Conservation (phyloP, 2,888 invertebrate genomes). For the Catocala nupta region DNA sequence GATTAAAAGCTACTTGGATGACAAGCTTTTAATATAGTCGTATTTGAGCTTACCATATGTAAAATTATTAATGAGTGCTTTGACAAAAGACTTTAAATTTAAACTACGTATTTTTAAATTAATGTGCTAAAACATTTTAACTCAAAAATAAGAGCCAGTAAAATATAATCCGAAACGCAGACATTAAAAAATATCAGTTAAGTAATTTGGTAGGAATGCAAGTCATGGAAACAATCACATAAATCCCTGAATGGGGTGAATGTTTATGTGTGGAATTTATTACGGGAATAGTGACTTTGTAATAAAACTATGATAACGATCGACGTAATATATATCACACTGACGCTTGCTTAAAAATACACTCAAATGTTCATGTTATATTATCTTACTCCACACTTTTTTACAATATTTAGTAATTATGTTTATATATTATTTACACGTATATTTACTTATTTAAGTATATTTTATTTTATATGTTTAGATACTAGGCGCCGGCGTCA, state of each 20-base stretch:
- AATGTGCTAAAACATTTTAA: neutral
- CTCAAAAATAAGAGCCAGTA: constrained; percentile 23
- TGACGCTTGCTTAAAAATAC: no score
- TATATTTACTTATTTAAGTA: no score
- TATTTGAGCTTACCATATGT: constrained; percentile 29
- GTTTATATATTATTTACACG: no score
- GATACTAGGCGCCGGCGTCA: no score
- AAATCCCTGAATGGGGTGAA: constrained; percentile 48
- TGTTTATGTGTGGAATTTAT: constrained; percentile 48
- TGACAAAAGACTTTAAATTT: neutral
- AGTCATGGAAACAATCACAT: constrained; percentile 63
- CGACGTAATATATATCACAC: no score
- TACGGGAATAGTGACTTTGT: constrained; percentile 39
- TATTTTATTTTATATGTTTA: no score
- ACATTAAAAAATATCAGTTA: constrained; percentile 45
- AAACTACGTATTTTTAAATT: no score
- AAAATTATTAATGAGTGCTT: constrained; percentile 22
- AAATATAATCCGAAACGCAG: constrained; percentile 28
- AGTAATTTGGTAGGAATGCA: constrained; percentile 45
- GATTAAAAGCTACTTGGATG: constrained; percentile 49
- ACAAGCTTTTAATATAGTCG: constrained; percentile 38
- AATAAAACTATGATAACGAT: constrained; percentile 51
- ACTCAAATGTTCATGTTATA: no score
- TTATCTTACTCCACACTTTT: no score
- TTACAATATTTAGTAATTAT: no score